Percentiles rank a stretch among this genome's conserved stretches.
Conservation (phyloP, 2,113 vertebrate genomes). For the Fregetta grallaria region DNA sequence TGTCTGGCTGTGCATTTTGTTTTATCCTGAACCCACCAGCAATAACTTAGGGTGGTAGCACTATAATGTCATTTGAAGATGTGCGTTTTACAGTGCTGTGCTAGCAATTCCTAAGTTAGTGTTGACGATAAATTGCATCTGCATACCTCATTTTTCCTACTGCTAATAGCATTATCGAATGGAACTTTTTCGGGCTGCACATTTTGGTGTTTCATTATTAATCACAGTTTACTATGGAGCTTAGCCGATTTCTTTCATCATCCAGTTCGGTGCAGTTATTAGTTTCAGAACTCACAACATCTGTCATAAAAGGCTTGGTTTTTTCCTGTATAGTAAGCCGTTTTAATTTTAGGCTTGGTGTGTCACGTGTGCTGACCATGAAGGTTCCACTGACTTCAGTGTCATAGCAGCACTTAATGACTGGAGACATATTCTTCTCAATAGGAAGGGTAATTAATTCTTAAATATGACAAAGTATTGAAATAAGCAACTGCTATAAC, state of each 20-base stretch:
- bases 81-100: not conserved
- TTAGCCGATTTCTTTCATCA: not conserved
- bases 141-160: not conserved
- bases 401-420: not conserved
- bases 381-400: not conserved
- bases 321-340: not conserved
- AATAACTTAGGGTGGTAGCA: not conserved
- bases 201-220: not conserved
- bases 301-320: not conserved
- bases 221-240: not conserved
- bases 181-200: not conserved
- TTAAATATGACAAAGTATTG: not conserved
- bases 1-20: not conserved
- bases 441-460: not conserved
- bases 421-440: not conserved
- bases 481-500: not conserved
- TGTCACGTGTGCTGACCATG: not conserved
- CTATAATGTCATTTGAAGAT: not conserved
- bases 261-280: not conserved
- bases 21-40: not conserved
- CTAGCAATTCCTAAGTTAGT: not conserved
- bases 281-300: not conserved
- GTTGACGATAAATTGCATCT: not conserved
- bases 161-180: not conserved
- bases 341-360: not conserved